These are phyloP conservation scores for Meta bourneti DNA, from an alignment of 2,888 invertebrate genomes.

Conservation along the genomic window DNA sequence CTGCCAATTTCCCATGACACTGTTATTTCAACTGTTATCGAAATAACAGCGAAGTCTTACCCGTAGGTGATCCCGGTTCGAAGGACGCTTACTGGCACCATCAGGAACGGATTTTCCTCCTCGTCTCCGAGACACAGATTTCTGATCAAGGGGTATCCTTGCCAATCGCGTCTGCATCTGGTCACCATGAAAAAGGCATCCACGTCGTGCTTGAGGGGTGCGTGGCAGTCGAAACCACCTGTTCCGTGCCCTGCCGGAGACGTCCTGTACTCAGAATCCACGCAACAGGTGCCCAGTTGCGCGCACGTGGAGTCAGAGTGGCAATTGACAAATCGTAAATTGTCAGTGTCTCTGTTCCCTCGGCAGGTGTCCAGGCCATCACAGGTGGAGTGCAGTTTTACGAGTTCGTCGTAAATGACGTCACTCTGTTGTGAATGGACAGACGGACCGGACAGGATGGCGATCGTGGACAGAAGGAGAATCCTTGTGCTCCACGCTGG, in stretches of 20 bases:
- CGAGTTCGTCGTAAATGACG: conserved; percentile 17
- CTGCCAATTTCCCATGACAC: too few relatives aligned
- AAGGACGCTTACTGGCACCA: neutral
- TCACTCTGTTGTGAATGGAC: too few relatives aligned
- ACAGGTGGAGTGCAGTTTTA: neutral
- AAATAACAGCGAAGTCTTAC: neutral
- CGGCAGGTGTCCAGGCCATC: neutral
- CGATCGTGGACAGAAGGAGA: too few relatives aligned
- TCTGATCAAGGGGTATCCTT: neutral
- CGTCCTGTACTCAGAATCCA: neutral
- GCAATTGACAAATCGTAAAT: neutral
- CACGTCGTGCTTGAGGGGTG: neutral
- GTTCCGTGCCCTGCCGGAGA: neutral
- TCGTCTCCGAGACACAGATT: neutral
- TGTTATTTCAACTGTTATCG: neutral
- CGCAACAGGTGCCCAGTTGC: conserved; percentile 28
- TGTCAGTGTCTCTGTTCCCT: neutral
- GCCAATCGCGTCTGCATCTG: neutral
- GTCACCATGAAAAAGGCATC: too few relatives aligned
- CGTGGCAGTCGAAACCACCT: neutral
- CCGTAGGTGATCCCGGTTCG: neutral
- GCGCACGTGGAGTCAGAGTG: neutral
- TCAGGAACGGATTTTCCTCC: neutral
- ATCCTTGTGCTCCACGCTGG: too few relatives aligned
- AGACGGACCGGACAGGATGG: too few relatives aligned